A percentile compares a stretch with the other conserved stretches of the same genome.
These are phyloP conservation scores for Anoplolepis gracilipes DNA, from an alignment of 1,140 invertebrate species.

Conservation along the genomic window DNA sequence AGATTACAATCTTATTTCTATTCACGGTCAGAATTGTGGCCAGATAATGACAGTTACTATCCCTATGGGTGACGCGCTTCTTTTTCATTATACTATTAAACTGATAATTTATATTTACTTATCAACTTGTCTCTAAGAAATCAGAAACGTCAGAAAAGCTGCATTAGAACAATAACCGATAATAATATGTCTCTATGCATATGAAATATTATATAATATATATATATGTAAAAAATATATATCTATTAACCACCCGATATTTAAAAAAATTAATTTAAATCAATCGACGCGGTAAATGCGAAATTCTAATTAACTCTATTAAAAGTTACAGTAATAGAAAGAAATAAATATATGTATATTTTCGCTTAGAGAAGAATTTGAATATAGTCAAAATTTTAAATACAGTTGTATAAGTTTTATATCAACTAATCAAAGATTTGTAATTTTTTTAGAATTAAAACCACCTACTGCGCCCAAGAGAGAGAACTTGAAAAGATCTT, in stretches of 20 bases:
- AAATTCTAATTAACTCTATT: not conserved
- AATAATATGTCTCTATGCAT: not conserved
- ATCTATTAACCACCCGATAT: not conserved
- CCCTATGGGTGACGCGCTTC: conserved; percentile 10
- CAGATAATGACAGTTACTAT: not conserved
- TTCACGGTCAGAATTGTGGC: not conserved
- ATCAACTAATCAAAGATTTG: not conserved
- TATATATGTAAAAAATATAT: not conserved
- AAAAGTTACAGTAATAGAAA: not conserved
- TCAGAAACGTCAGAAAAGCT: not conserved
- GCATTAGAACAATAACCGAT: not conserved
- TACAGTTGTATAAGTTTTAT: not conserved
- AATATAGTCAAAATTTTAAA: not conserved
- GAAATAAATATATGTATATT: not conserved
- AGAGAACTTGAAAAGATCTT: conserved; percentile 89
- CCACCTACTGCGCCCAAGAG: conserved; percentile 89
- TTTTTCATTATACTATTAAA: conserved; percentile 27
- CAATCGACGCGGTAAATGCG: not conserved
- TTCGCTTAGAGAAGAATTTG: not conserved
- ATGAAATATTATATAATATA: not conserved
- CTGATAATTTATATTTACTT: conserved; percentile 4
- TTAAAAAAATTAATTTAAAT: not conserved
- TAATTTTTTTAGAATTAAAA: not conserved
- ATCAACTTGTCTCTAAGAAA: not conserved
- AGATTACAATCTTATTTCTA: not conserved